phyloP scores from a whole-genome alignment of 2,113 vertebrate species.

The Hiodon tergisus region DNA sequence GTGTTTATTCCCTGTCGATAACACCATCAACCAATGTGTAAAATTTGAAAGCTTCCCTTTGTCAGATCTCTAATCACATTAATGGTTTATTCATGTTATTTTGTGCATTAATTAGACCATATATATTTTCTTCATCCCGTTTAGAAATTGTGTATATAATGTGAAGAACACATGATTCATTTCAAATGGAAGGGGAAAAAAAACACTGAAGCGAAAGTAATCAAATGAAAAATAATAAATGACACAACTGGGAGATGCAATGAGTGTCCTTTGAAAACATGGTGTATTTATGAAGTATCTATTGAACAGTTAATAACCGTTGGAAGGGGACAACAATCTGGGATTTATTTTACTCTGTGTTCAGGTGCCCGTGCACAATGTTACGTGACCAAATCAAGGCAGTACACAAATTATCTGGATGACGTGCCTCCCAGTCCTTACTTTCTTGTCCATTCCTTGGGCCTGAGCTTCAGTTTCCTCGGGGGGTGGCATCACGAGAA shows the following conservation, averaged over 20 bases:
- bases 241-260: conserved; percentile 14
- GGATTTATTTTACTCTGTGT: conserved; percentile 31
- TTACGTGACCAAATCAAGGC: conserved; percentile 23
- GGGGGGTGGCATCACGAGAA: background rate
- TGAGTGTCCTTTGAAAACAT: conserved; percentile 24
- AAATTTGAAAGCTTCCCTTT: too few relatives aligned
- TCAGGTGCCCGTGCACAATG: conserved; percentile 32
- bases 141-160: background rate
- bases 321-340: conserved; percentile 12
- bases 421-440: conserved; percentile 21
- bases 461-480: background rate
- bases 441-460: background rate
- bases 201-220: conserved; percentile 29
- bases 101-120: too few relatives aligned
- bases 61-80: too few relatives aligned
- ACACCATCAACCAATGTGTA: too few relatives aligned
- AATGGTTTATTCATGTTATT: too few relatives aligned
- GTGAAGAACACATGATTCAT: conserved; percentile 14
- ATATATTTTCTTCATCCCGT: too few relatives aligned
- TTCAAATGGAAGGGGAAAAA: background rate
- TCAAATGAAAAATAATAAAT: conserved; percentile 30
- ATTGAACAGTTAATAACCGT: conserved; percentile 37
- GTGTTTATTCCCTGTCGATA: background rate
- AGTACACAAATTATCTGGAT: conserved; percentile 38
- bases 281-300: conserved; percentile 25